Evolutionary conservation across 2,888 invertebrate genomes (phyloP), one percentile per base, ranked within the genome.

Genomic region (Lamproptera curius): DNA sequence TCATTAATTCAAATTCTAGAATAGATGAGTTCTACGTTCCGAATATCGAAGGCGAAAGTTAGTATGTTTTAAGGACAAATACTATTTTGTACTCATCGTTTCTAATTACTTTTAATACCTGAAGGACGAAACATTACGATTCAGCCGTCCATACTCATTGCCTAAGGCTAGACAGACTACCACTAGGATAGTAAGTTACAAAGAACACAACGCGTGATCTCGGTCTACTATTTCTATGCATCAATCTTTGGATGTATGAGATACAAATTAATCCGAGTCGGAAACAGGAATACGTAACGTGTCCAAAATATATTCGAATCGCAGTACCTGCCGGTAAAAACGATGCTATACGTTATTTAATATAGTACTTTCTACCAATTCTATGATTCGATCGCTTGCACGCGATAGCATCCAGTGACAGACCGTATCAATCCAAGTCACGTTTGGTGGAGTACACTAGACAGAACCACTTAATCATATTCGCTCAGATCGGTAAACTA

Each of bases 161-260:
- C n/a, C n/a, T n/a, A n/a, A n/a, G n/a, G n/a, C n/a, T n/a, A n/a
- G n/a, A n/a, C n/a, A n/a, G n/a, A n/a, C n/a, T n/a, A n/a, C n/a
- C n/a, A n/a, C n/a, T n/a, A n/a, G n/a, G n/a, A n/a, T n/a, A n/a
- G n/a, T n/a, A n/a, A n/a, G n/a, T n/a, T n/a, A n/a, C n/a, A n/a
- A n/a, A n/a, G n/a, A 16, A 81, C 84, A 85, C 79, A 76, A 80
- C 75, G 75, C 69, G n/a, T n/a, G 62, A 69, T 61, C 71, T 87
- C 79, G 83, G 85, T 87, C 86, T 82, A 86, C 86, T 85, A 84
- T 78, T 82, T 85, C 85, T 87, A 86, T 86, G 86, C 86, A 87
- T 85, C 83, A 87, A 87, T 87, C n/a, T 85, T 86, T 84, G 78
- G 84, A 86, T 86, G 84, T 81, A 83, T 78, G 85, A 85, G 84